Evolutionary conservation across 2,888 invertebrate species (phyloP).

Genomic region (Salticus scenicus): DNA sequence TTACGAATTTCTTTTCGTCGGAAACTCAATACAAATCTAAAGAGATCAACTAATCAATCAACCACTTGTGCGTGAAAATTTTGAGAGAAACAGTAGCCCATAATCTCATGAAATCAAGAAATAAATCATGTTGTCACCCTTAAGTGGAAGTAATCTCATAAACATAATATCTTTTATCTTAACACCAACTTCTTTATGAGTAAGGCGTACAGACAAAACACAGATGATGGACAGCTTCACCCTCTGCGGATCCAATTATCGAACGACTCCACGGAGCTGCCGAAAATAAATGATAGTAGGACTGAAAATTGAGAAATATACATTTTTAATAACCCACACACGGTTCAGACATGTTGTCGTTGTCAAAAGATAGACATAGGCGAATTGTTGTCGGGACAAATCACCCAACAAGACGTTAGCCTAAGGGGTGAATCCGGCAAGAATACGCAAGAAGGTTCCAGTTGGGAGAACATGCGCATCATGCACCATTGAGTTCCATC

Average conservation of each 20-base stretch:
- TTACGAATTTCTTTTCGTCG: too few species aligned
- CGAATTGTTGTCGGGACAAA: slow-evolving; percentile 42
- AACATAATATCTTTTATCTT: neutral
- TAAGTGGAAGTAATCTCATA: neutral
- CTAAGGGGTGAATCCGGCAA: neutral
- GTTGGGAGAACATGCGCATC: slow-evolving; percentile 34
- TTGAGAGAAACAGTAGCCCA: too few species aligned
- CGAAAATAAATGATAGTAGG: neutral
- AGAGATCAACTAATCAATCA: too few species aligned
- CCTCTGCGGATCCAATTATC: neutral
- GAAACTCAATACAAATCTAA: too few species aligned
- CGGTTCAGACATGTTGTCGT: neutral
- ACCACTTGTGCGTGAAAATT: too few species aligned
- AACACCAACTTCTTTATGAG: neutral
- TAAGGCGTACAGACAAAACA: neutral
- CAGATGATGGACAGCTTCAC: neutral
- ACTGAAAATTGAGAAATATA: neutral
- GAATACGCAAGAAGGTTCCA: slow-evolving; percentile 17
- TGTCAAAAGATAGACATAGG: slow-evolving; percentile 14
- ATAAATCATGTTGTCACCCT: neutral
- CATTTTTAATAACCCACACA: neutral
- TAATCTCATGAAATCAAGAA: too few species aligned
- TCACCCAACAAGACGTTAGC: slow-evolving; percentile 29
- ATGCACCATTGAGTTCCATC: slow-evolving; percentile 38
- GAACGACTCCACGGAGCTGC: neutral